Percentiles rank a stretch among this genome's conserved stretches.
Evolutionary conservation across 2,113 vertebrate species (phyloP).

Genomic region (Actenoides hombroni): DNA sequence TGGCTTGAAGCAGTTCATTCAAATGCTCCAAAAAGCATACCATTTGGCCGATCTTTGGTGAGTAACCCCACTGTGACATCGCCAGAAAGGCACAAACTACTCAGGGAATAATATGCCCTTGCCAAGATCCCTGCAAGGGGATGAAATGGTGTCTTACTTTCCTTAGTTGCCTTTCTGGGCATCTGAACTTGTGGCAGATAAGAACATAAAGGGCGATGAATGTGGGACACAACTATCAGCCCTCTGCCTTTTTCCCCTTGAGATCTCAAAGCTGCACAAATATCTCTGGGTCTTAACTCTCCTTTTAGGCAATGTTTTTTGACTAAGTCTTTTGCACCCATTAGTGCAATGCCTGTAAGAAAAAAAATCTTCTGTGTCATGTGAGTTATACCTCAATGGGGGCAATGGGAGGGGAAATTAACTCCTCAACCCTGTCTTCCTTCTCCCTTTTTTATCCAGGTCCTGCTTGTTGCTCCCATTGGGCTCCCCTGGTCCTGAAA

Average conservation of each 20-base stretch:
- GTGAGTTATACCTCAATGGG: not conserved
- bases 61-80: not conserved
- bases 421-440: not conserved
- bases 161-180: not conserved
- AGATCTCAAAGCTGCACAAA: not conserved
- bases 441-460: not conserved
- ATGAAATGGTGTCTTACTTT: not conserved
- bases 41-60: fast-evolving
- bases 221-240: not conserved
- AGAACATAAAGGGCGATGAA: not conserved
- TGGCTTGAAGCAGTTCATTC: fast-evolving
- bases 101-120: not conserved
- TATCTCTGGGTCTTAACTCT: not conserved
- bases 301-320: not conserved
- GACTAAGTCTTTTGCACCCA: not conserved
- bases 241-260: not conserved
- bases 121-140: not conserved
- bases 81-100: not conserved
- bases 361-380: not conserved
- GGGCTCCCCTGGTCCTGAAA: not conserved
- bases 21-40: not conserved
- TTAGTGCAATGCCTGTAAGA: not conserved
- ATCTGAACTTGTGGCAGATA: not conserved
- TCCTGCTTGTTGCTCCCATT: not conserved
- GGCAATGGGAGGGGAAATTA: not conserved